These are phyloP conservation scores for Cavia porcellus DNA, from an alignment of 2,113 vertebrate genomes.

Conservation along the genomic window DNA sequence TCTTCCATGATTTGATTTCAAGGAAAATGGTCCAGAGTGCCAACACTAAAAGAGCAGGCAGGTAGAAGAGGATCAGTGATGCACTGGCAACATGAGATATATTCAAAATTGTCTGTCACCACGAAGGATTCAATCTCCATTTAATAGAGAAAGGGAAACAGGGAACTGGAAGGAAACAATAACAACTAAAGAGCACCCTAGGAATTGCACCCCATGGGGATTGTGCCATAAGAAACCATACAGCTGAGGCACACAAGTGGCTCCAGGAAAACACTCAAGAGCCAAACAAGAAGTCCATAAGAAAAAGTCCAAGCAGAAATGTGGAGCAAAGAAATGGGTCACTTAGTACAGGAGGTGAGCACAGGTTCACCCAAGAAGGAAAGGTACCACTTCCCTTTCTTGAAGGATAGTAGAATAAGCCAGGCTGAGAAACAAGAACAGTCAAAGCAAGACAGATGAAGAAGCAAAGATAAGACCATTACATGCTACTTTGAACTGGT, in stretches of 20 bases:
- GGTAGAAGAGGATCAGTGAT: neutral
- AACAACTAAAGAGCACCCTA: neutral
- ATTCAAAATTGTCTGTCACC: neutral
- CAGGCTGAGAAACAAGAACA: neutral
- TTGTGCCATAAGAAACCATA: neutral
- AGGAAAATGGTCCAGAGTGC: neutral
- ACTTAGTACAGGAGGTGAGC: neutral
- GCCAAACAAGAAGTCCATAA: neutral
- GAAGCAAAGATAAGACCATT: neutral
- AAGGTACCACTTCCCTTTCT: neutral
- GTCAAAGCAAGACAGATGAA: neutral
- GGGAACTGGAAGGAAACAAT: neutral
- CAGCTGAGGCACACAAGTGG: neutral
- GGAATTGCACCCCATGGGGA: neutral
- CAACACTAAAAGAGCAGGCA: neutral
- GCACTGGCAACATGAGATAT: neutral
- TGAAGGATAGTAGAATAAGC: neutral
- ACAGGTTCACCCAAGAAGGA: neutral
- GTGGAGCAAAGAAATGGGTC: neutral
- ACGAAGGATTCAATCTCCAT: neutral
- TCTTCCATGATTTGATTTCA: neutral
- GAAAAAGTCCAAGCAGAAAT: neutral
- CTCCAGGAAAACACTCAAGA: neutral
- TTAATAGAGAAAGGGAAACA: neutral
- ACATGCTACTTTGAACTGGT: neutral